Percentiles rank a stretch among this genome's conserved stretches.
Evolutionary conservation across 2,113 vertebrate species (phyloP).

Genomic region (Tautogolabrus adspersus): DNA sequence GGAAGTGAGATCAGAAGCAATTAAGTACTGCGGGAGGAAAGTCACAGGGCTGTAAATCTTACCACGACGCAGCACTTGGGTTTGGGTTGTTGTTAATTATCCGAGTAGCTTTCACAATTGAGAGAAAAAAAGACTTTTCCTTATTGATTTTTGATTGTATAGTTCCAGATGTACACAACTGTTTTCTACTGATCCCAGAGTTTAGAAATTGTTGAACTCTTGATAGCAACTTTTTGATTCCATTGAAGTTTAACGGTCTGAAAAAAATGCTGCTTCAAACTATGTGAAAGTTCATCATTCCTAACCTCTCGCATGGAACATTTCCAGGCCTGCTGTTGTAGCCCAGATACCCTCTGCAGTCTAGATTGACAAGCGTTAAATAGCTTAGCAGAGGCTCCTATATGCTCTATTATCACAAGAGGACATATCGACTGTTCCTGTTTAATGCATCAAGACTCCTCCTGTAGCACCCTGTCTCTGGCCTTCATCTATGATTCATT

Average conservation of each 20-base stretch:
- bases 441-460: conserved; percentile 83
- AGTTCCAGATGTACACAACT: not conserved
- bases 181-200: not conserved
- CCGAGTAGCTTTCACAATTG: conserved; percentile 47
- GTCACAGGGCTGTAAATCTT: conserved; percentile 64
- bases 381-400: conserved; percentile 76
- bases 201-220: not conserved
- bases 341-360: conserved; percentile 53
- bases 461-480: conserved; percentile 82
- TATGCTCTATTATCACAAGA: conserved; percentile 85
- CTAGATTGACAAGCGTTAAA: conserved; percentile 84
- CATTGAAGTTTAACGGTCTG: not conserved
- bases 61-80: conserved; percentile 49
- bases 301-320: conserved; percentile 48
- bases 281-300: conserved; percentile 34
- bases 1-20: conserved; percentile 75
- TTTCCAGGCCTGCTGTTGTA: conserved; percentile 39
- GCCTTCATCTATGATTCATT: conserved; percentile 87
- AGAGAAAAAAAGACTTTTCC: conserved; percentile 33
- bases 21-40: conserved; percentile 60
- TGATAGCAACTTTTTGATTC: conserved; percentile 4
- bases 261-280: conserved; percentile 21
- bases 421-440: conserved; percentile 84
- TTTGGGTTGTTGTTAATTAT: conserved; percentile 66
- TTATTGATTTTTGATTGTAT: not conserved